Evolutionary conservation across 2,888 invertebrate species (phyloP).

Genomic region (Siphonodentalium dalli): DNA sequence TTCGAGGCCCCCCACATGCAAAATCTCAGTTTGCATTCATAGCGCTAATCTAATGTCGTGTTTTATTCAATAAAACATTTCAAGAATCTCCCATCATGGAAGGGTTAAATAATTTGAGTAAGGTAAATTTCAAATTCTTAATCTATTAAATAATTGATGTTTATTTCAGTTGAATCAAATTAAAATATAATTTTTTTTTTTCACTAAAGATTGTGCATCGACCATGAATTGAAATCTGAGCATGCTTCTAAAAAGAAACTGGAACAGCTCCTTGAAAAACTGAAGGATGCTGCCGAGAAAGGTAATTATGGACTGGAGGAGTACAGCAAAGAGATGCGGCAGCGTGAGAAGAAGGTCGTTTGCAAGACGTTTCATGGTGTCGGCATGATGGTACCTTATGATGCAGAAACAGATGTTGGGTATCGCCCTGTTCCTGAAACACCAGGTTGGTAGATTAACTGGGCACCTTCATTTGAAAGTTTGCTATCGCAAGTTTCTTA

Average conservation of each 20-base stretch:
- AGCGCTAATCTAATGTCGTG: too few relatives aligned
- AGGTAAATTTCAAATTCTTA: too few relatives aligned
- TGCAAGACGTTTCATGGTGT: slow-evolving; percentile 59
- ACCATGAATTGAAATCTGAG: slow-evolving; percentile 39
- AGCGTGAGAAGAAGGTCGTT: slow-evolving; percentile 55
- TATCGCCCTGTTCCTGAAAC: slow-evolving; percentile 79
- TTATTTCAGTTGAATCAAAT: neutral
- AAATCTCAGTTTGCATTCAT: too few relatives aligned
- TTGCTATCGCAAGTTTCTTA: too few relatives aligned
- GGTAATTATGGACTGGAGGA: slow-evolving; percentile 71
- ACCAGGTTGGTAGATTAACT: slow-evolving; percentile 51
- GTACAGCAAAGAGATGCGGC: slow-evolving; percentile 71
- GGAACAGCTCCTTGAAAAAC: slow-evolving; percentile 70
- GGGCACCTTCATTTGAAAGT: too few relatives aligned
- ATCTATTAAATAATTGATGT: neutral
- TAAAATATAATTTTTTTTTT: slow-evolving; percentile 1
- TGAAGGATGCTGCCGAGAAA: slow-evolving; percentile 73
- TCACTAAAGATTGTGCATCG: slow-evolving; percentile 45
- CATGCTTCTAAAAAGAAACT: slow-evolving; percentile 31
- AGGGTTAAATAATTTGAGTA: too few relatives aligned
- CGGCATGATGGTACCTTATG: slow-evolving; percentile 75
- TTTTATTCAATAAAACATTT: too few relatives aligned
- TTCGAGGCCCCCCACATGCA: too few relatives aligned
- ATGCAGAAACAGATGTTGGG: slow-evolving; percentile 80
- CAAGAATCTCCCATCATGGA: too few relatives aligned